Percentiles rank a stretch among this genome's conserved stretches.
These are phyloP conservation scores for Heliothis virescens DNA, from an alignment of 1,140 invertebrate genomes.

Conservation along the genomic window DNA sequence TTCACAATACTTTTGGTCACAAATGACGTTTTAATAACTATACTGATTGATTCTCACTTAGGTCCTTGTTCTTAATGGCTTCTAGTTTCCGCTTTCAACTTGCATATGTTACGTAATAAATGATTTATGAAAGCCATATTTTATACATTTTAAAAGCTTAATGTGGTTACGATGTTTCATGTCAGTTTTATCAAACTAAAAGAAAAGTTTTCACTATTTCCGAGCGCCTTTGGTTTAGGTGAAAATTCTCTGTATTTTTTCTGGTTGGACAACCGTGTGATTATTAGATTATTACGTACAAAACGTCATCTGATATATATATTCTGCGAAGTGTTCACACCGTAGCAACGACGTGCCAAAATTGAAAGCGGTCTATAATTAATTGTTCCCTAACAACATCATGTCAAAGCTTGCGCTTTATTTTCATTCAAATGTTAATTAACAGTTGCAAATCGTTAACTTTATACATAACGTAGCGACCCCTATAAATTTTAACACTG, in stretches of 20 bases:
- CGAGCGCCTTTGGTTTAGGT: too few relatives aligned
- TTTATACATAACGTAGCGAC: background rate
- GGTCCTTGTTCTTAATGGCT: background rate
- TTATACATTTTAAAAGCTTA: background rate
- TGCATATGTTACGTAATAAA: constrained; percentile 2
- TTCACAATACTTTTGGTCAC: background rate
- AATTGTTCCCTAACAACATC: background rate
- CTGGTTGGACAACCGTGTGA: too few relatives aligned
- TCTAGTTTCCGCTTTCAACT: background rate
- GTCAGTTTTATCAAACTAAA: background rate
- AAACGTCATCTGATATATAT: constrained; percentile 1
- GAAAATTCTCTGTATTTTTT: too few relatives aligned
- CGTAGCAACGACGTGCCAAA: background rate
- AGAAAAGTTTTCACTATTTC: background rate
- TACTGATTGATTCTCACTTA: constrained; percentile 17
- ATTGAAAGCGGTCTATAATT: background rate
- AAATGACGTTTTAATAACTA: constrained; percentile 15
- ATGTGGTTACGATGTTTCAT: background rate
- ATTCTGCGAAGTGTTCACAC: background rate
- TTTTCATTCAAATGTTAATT: constrained; percentile 28
- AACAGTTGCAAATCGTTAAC: constrained; percentile 5
- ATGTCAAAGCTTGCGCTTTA: background rate
- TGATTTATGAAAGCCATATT: constrained; percentile 10
- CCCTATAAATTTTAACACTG: constrained; percentile 3
- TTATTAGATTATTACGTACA: too few relatives aligned